A percentile compares a stretch with the other conserved stretches of the same genome.
Evolutionary conservation across 2,797 vertebrate genomes (phyloP).

Genomic region (Serranus cabrilla): DNA sequence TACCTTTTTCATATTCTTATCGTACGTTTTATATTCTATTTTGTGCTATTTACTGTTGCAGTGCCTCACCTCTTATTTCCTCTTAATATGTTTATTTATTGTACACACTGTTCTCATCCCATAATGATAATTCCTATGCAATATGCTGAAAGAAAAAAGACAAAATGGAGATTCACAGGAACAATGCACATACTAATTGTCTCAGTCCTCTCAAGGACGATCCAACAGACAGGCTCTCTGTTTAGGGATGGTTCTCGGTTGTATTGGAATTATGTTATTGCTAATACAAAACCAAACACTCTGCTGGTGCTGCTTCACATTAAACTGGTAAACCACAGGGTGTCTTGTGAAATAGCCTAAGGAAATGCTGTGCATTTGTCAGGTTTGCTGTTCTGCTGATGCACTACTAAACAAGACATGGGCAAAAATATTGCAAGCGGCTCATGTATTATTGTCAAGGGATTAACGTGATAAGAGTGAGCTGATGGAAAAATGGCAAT

Average conservation of each 20-base stretch:
- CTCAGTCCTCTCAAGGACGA: background rate
- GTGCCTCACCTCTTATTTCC: too few species aligned
- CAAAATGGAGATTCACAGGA: background rate
- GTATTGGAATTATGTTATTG: background rate
- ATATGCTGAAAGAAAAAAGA: too few species aligned
- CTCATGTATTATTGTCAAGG: constrained; percentile 31
- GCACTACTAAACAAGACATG: constrained; percentile 10
- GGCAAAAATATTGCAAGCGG: background rate
- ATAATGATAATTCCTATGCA: too few species aligned
- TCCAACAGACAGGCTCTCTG: constrained; percentile 3
- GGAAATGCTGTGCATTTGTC: constrained; percentile 12
- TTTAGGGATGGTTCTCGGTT: constrained; percentile 4
- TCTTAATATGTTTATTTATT: too few species aligned
- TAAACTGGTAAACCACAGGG: background rate
- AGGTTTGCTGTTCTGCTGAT: constrained; percentile 12
- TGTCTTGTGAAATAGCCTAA: constrained; percentile 1
- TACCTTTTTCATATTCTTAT: too few species aligned
- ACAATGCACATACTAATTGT: background rate
- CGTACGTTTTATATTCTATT: too few species aligned
- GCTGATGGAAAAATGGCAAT: constrained; percentile 20
- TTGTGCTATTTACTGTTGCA: too few species aligned
- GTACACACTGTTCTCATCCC: too few species aligned
- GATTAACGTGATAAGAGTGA: constrained; percentile 23
- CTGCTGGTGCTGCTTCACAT: constrained; percentile 16
- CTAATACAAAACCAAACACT: constrained; percentile 4